These are phyloP conservation scores for Pseudomyrmex dendroicus DNA, from an alignment of 1,140 invertebrate genomes.

Conservation along the genomic window DNA sequence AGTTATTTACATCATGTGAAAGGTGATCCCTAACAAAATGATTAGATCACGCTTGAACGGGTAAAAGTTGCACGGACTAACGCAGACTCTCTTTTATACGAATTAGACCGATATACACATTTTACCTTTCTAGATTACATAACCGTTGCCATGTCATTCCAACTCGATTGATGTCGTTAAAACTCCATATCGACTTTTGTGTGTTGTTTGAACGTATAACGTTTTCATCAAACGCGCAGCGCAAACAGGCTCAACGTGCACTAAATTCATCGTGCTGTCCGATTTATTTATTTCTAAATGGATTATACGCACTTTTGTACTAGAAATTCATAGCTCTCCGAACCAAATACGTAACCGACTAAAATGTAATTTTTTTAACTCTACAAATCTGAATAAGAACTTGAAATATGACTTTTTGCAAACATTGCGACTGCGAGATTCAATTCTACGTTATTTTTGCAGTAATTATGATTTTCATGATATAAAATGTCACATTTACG, in stretches of 20 bases:
- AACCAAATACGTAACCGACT: neutral
- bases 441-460: neutral
- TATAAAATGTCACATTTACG: neutral
- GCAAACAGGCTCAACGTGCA: slow-evolving; percentile 9
- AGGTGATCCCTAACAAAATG: slow-evolving; percentile 52
- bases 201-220: slow-evolving; percentile 32
- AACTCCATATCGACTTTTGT: slow-evolving; percentile 20
- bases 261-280: slow-evolving; percentile 43
- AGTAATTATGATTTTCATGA: neutral
- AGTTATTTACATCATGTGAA: slow-evolving; percentile 57
- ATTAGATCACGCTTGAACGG: slow-evolving; percentile 51
- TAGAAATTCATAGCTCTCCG: slow-evolving; percentile 5
- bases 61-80: slow-evolving; percentile 39
- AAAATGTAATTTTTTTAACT: neutral
- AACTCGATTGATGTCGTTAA: slow-evolving; percentile 53
- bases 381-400: too few species aligned
- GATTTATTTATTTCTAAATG: slow-evolving; percentile 35
- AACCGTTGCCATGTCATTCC: slow-evolving; percentile 27
- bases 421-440: neutral
- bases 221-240: slow-evolving; percentile 46
- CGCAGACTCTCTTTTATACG: slow-evolving; percentile 28
- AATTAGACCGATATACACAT: slow-evolving; percentile 55
- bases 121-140: slow-evolving; percentile 48
- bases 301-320: slow-evolving; percentile 33
- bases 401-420: too few species aligned